Base-by-base conservation (phyloP, 2,888 invertebrate species). In the Metacarcinus magister region DNA sequence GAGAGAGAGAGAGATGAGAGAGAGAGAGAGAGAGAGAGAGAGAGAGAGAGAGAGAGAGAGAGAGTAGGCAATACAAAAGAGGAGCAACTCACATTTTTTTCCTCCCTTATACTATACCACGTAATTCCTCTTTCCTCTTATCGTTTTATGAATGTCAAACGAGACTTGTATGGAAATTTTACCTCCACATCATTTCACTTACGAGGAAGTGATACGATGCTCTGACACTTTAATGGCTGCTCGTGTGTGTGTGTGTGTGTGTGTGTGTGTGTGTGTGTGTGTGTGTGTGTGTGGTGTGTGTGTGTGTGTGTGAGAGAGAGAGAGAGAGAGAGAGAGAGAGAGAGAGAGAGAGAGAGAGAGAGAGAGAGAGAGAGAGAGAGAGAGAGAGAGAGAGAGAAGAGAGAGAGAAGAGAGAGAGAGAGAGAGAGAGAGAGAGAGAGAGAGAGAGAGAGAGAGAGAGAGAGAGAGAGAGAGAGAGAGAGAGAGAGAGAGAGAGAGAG, bases 391-490 rank as follows among this genome's bases (percentile, higher is more conserved):
- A 48, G 48, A 48, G 13, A 8, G 13, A 13, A 48, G 48, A 13
- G 48, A 13, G 48, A 48, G 48, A 48, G 48, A 48, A 48, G 48
- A 48, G 48, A 48, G 48, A 48, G 60, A 60, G 60, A 60, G 60
- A 60, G 60, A 60, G 60, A 19, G 60, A 19, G 19, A 60, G 60
- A 60, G 60, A 60, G 7, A 23, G 19, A 16, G 7, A 67, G 67
- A 67, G n/a, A 67, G 67, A n/a, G 67, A 67, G n/a, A 67, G n/a
- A 67, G 67, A 67, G 67, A 67, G 67, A n/a, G n/a, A 19, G 67
- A n/a, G 67, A n/a, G n/a, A n/a, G 67, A 67, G 67, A n/a, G n/a
- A n/a, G n/a, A n/a, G 67, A 67, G 67, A 67, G 67, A 67, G 67
- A 67, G 23, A n/a, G n/a, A n/a, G n/a, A 67, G 67, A 67, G 67